Evolutionary conservation across 1,140 invertebrate species (phyloP).

Genomic region (Aphidius ervi): DNA sequence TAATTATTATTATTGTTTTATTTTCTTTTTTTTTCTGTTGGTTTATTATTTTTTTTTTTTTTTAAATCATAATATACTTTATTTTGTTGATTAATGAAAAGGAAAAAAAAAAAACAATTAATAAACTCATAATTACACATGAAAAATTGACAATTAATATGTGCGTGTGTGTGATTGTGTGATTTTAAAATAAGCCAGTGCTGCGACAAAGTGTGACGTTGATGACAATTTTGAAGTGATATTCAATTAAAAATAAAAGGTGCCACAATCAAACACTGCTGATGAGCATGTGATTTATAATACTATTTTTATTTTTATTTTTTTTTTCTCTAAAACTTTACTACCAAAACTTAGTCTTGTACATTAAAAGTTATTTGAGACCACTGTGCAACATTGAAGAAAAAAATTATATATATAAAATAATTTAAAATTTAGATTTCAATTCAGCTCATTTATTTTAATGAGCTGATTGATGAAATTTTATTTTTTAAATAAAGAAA

Average conservation of each 20-base stretch:
- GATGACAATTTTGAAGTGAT: neutral
- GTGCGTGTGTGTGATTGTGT: neutral
- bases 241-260: neutral
- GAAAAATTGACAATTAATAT: too few species aligned
- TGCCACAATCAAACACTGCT: too few species aligned
- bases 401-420: neutral
- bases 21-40: neutral
- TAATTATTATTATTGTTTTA: constrained; percentile 1
- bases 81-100: too few species aligned
- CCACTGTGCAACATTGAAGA: too few species aligned
- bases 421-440: neutral
- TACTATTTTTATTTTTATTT: too few species aligned
- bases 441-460: neutral
- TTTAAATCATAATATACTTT: neutral
- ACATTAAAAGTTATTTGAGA: too few species aligned
- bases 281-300: too few species aligned
- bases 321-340: too few species aligned
- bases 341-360: too few species aligned
- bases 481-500: neutral
- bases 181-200: neutral
- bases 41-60: neutral
- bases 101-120: too few species aligned
- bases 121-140: too few species aligned
- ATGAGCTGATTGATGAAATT: too few species aligned
- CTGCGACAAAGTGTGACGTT: neutral